Evolutionary conservation across 2,113 vertebrate genomes (phyloP), one percentile per base, ranked within the genome.

Genomic region (Paraplagusia blochii): DNA sequence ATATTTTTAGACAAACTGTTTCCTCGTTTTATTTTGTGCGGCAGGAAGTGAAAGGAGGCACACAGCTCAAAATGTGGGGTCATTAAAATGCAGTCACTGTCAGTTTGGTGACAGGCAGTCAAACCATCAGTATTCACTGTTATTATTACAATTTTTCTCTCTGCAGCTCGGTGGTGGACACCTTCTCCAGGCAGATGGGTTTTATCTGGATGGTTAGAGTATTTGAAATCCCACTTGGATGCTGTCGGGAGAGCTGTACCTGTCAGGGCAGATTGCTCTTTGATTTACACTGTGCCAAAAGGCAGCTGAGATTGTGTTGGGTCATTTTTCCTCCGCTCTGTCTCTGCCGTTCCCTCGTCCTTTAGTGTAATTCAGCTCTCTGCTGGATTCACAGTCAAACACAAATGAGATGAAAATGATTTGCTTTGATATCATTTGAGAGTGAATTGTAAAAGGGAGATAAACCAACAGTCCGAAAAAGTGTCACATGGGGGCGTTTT

Each of bases 171-270:
- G 53, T 53, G 68, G 74, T 77, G 77, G 84, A 75, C 55, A 60
- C 51, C 18, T 85, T 85, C 73, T 88, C 79, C 84, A 74, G 64
- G 76, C 76, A 52, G 62, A 12, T 44, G 70, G 58, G 70, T 77
- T 86, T 82, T 84, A 76, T 88, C 84, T 77, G 83, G 77, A 74
- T 84, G 83, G 77, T 88, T 81, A 66, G 76, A 83, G 80, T 77
- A 80, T 88, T 86, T 85, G 79, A 84, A 88, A 87, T 88, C 88
- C 77, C 85, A 56, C 79, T 80, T 73, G 80, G 80, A 81, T 85
- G 63, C 74, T 45, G 51, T 81, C 82, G 70, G 76, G 71, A 89
- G 87, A 82, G 80, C 69, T 58, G 62, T 81, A 78, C 74, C 88
- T 90, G 90, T 88, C 84, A 78, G 82, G 57, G 63, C 57, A 76